phyloP scores from a whole-genome alignment of 2,888 invertebrate species.

The Oxyteleia sp. region DNA sequence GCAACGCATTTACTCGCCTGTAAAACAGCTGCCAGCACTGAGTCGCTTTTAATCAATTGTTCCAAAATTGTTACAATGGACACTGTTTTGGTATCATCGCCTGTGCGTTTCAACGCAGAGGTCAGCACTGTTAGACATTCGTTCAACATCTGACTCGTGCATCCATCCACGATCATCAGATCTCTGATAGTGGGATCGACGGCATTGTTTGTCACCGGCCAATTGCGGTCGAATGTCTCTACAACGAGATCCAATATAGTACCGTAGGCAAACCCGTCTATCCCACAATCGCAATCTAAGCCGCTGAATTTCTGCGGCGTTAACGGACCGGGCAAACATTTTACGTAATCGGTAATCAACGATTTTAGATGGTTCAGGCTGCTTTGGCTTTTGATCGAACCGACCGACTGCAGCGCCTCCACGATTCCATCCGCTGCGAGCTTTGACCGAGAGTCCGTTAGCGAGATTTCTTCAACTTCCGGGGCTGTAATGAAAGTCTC shows the following conservation, averaged over 20 bases:
- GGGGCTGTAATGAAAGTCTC: conserved; percentile 84
- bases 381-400: conserved; percentile 84
- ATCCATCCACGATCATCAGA: conserved; percentile 89
- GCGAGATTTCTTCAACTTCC: conserved; percentile 68
- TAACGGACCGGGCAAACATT: conserved; percentile 89
- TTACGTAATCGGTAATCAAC: conserved; percentile 77
- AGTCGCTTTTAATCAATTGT: conserved; percentile 89
- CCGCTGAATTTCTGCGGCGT: conserved; percentile 91
- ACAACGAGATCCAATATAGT: conserved; percentile 88
- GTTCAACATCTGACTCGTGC: conserved; percentile 81
- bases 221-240: conserved; percentile 88
- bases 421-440: conserved; percentile 81
- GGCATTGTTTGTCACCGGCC: conserved; percentile 88
- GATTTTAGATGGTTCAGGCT: conserved; percentile 82
- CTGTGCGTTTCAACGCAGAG: conserved; percentile 88
- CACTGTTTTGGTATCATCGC: conserved; percentile 81
- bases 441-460: conserved; percentile 54
- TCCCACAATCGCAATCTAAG: conserved; percentile 88
- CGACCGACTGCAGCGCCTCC: conserved; percentile 84
- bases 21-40: conserved; percentile 88
- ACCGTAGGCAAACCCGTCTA: conserved; percentile 88
- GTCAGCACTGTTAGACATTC: conserved; percentile 88
- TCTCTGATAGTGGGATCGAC: conserved; percentile 87
- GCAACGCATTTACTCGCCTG: conserved; percentile 82
- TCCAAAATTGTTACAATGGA: conserved; percentile 88